These are phyloP conservation scores for Uropetala carovei DNA, from an alignment of 2,888 invertebrate species.

Conservation along the genomic window DNA sequence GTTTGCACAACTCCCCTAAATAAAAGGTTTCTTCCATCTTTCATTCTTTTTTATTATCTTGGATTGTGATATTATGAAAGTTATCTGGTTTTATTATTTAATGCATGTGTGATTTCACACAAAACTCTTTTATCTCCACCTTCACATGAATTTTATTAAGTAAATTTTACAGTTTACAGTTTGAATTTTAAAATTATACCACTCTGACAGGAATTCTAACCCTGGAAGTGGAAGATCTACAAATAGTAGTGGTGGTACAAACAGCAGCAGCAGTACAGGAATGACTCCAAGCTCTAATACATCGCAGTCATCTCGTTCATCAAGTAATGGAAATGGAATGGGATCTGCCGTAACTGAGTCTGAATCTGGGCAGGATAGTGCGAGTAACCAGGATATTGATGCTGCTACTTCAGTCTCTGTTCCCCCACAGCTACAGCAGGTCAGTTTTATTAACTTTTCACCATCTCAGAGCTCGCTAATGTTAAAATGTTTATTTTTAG, in stretches of 20 bases:
- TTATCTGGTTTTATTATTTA: no score
- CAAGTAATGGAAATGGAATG: not conserved
- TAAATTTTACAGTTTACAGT: not conserved
- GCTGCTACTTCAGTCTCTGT: not conserved
- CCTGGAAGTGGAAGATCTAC: slow-evolving; percentile 31
- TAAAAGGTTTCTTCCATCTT: not conserved
- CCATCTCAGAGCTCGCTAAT: not conserved
- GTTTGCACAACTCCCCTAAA: slow-evolving; percentile 27
- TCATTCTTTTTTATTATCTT: no score
- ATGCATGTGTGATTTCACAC: no score
- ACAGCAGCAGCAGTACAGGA: slow-evolving; percentile 1
- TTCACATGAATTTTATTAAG: not conserved
- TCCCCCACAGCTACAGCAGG: slow-evolving; percentile 26
- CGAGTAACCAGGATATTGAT: slow-evolving; percentile 41
- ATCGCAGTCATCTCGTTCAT: slow-evolving; percentile 35
- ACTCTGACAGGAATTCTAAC: slow-evolving; percentile 12
- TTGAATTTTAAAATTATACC: not conserved
- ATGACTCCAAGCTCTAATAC: not conserved
- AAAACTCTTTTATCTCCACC: no score
- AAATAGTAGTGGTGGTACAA: not conserved
- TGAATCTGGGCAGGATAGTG: slow-evolving; percentile 25
- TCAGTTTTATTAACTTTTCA: not conserved
- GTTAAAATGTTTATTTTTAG: no score
- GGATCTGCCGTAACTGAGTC: not conserved
- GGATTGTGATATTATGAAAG: no score